phyloP scores from a whole-genome alignment of 2,888 invertebrate species.

The Pammene aurita region DNA sequence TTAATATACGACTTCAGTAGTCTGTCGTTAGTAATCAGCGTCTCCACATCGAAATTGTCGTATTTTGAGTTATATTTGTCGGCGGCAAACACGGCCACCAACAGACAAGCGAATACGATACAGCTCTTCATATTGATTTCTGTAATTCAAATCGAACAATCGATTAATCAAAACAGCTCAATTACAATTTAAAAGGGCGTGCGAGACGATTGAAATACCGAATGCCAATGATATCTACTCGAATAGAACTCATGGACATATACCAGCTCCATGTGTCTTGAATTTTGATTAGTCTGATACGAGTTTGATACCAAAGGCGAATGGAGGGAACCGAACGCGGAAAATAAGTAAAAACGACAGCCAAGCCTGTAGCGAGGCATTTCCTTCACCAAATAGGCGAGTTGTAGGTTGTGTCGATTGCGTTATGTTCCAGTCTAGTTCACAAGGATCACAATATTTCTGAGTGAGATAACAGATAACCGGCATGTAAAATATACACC shows the following conservation, averaged over 20 bases:
- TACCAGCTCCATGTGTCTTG: conserved; percentile 55
- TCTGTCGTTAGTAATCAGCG: conserved; percentile 86
- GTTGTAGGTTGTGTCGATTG: conserved; percentile 29
- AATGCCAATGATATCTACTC: conserved; percentile 53
- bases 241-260: conserved; percentile 58
- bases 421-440: conserved; percentile 37
- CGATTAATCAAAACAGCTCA: conserved; percentile 19
- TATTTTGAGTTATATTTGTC: conserved; percentile 87
- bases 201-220: conserved; percentile 55
- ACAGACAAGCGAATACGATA: conserved; percentile 64
- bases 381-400: conserved; percentile 36
- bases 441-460: conserved; percentile 52
- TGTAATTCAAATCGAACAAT: conserved; percentile 44
- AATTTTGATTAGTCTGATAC: conserved; percentile 55
- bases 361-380: background rate
- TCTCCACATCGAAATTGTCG: conserved; percentile 88
- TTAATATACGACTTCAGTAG: conserved; percentile 88
- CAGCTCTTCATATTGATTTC: conserved; percentile 65
- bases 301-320: conserved; percentile 34
- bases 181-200: conserved; percentile 41
- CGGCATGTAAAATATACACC: conserved; percentile 61
- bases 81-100: conserved; percentile 64
- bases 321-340: conserved; percentile 23
- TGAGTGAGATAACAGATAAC: conserved; percentile 57
- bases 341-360: conserved; percentile 33